phyloP scores from a whole-genome alignment of 2,113 vertebrate species.

The Piprites chloris region DNA sequence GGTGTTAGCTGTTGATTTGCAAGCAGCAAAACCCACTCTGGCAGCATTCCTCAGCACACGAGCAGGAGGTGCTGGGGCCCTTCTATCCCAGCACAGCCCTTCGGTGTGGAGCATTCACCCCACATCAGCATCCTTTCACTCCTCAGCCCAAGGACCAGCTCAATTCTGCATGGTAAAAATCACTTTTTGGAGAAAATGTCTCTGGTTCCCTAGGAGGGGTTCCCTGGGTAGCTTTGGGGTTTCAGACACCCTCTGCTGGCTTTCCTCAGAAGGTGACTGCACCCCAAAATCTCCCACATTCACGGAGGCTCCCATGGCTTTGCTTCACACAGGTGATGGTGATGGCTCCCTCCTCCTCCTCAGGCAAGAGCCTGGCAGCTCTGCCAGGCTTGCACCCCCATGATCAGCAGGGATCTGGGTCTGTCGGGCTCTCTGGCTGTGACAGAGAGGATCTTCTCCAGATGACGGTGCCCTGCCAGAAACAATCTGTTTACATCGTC shows the following conservation, averaged over 20 bases:
- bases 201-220: background rate
- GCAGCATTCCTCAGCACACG: background rate
- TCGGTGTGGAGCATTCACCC: rapidly evolving
- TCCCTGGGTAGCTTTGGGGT: background rate
- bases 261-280: background rate
- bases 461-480: background rate
- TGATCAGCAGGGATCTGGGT: background rate
- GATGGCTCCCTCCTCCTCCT: background rate
- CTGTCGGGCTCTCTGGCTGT: background rate
- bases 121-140: background rate
- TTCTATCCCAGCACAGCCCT: background rate
- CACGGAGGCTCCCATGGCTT: background rate
- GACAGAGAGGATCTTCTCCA: conserved; percentile 1
- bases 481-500: conserved; percentile 28
- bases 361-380: background rate
- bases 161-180: background rate
- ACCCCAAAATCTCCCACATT: background rate
- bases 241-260: background rate
- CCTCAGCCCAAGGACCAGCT: background rate
- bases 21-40: background rate
- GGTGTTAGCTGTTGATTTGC: background rate
- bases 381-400: background rate
- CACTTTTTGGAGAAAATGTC: background rate
- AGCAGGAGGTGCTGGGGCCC: background rate
- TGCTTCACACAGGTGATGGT: background rate